Percentiles rank a stretch among this genome's conserved stretches.
Conservation (phyloP, 2,113 vertebrate genomes). For the Circaetus gallicus region DNA sequence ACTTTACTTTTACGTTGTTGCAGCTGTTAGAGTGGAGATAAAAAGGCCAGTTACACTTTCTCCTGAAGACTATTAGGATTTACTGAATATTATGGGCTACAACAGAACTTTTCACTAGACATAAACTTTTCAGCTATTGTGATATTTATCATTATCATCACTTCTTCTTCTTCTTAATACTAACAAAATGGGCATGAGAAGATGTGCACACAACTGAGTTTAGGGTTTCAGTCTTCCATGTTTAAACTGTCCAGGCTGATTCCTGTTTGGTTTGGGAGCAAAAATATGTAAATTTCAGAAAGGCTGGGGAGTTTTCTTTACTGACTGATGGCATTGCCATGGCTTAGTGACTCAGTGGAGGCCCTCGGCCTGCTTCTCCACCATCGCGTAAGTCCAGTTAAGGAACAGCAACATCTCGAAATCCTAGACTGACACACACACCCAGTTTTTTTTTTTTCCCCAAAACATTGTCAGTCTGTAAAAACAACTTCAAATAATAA, state of each 20-base stretch:
- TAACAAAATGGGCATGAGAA: not conserved
- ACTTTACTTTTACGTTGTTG: not conserved
- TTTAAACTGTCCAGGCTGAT: not conserved
- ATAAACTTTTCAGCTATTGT: not conserved
- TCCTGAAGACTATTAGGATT: not conserved
- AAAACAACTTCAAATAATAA: not conserved
- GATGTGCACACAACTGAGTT: too few relatives aligned
- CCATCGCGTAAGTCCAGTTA: accelerated
- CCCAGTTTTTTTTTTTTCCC: too few relatives aligned
- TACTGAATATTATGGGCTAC: not conserved
- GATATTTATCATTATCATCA: accelerated
- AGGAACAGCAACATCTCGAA: not conserved
- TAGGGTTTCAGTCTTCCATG: not conserved
- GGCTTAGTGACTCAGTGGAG: not conserved
- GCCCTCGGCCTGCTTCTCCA: not conserved
- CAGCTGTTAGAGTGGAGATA: not conserved
- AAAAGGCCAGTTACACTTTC: not conserved
- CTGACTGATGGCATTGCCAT: not conserved
- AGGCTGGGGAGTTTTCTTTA: not conserved
- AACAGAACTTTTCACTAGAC: not conserved
- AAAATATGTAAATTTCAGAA: not conserved
- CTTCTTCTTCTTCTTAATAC: not conserved
- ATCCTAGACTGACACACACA: accelerated
- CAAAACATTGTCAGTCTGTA: not conserved
- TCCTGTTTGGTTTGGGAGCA: not conserved